Percentiles rank a stretch among this genome's conserved stretches.
Evolutionary conservation across 2,888 invertebrate species (phyloP).

Genomic region (Latrodectus elegans): DNA sequence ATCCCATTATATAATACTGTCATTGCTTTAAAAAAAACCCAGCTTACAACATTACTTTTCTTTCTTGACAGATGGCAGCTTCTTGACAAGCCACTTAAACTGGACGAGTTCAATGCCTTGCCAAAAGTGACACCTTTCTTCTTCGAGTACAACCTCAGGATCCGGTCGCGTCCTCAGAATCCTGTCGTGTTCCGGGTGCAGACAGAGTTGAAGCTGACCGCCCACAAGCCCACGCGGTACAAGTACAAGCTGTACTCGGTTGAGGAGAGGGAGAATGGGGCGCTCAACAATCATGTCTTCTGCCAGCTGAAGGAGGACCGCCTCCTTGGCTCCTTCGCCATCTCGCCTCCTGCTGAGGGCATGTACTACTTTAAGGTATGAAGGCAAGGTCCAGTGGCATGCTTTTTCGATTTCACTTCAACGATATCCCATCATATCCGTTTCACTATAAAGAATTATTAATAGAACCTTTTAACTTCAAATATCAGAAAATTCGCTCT

Average conservation of each 20-base stretch:
- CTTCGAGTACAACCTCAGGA: constrained; percentile 74
- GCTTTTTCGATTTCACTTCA: too few relatives aligned
- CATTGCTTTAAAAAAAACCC: too few relatives aligned
- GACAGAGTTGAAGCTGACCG: constrained; percentile 72
- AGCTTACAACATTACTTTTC: too few relatives aligned
- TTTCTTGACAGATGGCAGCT: constrained; percentile 75
- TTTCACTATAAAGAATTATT: too few relatives aligned
- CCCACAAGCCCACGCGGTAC: constrained; percentile 72
- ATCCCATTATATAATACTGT: too few relatives aligned
- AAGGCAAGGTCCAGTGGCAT: too few relatives aligned
- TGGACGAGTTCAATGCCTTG: constrained; percentile 76
- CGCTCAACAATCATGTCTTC: constrained; percentile 73
- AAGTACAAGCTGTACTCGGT: constrained; percentile 73
- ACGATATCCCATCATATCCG: too few relatives aligned
- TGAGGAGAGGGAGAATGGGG: constrained; percentile 72
- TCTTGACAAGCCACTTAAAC: constrained; percentile 75
- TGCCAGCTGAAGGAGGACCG: constrained; percentile 73
- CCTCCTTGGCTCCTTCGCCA: constrained; percentile 73
- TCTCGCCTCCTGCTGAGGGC: constrained; percentile 75
- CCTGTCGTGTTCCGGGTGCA: constrained; percentile 72
- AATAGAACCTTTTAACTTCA: too few relatives aligned
- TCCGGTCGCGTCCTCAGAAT: constrained; percentile 71
- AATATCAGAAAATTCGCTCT: too few relatives aligned
- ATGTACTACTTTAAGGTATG: constrained; percentile 75
- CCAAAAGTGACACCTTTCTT: constrained; percentile 77